Evolutionary conservation across 2,797 vertebrate genomes (phyloP), one percentile per base, ranked within the genome.

Genomic region (Neosilurus mollespiculum): DNA sequence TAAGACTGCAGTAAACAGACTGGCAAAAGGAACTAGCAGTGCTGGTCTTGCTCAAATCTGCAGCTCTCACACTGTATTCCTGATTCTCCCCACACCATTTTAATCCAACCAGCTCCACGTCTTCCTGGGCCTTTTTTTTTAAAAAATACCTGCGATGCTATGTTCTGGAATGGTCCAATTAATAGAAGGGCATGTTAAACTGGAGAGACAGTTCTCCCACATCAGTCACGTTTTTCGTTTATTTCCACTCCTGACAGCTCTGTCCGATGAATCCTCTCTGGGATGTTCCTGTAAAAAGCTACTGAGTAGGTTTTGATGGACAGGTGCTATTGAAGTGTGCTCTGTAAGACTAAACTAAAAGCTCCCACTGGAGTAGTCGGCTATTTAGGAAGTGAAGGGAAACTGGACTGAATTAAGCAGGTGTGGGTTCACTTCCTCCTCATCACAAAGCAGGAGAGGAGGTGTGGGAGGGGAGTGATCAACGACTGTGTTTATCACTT

Each of bases 51-150:
- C 73, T 84, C 43, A 14, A 78, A 91, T 92, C 91, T 89, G 86
- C 90, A 92, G 89, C 87, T 87, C 84, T 92, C 88, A 90, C 88
- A 88, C 87, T 87, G 80, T 85, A 89, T 90, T 90, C 87, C 87
- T 90, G 88, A 87, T 83, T 88, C 88, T 88, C 81, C 82, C 83
- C 84, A 80, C 77, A 85, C 69, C 43, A 80, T 89, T 89, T 88
- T 89, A 90, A 91, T 88, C 84, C 90, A 86, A 87, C 87, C 77
- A 82, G 89, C 87, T 87, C 87, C 84, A 87, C 78, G 73, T 87
- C 85, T 87, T 89, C 89, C 81, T 87, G 88, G 88, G 87, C 70
- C 62, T 87, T 87, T 73, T 30, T 30, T 30, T 30, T 30, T 53
- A n/a, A 77, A 56, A 54, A 80, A 64, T 73, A 70, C 24, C 12